Conservation (phyloP, 2,113 vertebrate genomes). For the Phocoena phocoena region DNA sequence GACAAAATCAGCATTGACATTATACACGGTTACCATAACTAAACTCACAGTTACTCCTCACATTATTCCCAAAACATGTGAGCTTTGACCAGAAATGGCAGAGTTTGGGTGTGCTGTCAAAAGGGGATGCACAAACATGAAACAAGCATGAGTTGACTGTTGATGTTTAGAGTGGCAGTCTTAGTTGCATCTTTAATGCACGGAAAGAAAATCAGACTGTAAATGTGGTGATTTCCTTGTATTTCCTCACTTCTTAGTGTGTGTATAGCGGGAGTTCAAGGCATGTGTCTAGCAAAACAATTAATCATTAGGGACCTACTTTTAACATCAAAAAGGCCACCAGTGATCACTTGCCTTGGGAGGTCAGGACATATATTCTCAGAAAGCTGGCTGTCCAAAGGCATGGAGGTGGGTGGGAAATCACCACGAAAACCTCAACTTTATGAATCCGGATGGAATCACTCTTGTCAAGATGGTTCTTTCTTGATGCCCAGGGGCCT, state of each 20-base stretch:
- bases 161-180: background rate
- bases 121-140: background rate
- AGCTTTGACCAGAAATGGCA: background rate
- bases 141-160: no score
- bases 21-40: fast-evolving
- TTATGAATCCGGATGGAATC: background rate
- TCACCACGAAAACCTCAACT: no score
- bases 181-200: background rate
- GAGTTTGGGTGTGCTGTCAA: no score
- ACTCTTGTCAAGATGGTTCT: background rate
- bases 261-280: no score
- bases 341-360: no score
- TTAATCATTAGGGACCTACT: background rate
- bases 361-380: background rate
- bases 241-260: background rate
- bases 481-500: background rate
- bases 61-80: no score
- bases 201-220: background rate
- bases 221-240: background rate
- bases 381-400: background rate
- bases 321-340: background rate
- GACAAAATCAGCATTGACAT: background rate
- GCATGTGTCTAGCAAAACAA: background rate
- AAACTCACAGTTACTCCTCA: background rate
- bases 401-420: fast-evolving